Conservation (phyloP, 2,797 vertebrate genomes). For the Mormyrus proboscirostris region DNA sequence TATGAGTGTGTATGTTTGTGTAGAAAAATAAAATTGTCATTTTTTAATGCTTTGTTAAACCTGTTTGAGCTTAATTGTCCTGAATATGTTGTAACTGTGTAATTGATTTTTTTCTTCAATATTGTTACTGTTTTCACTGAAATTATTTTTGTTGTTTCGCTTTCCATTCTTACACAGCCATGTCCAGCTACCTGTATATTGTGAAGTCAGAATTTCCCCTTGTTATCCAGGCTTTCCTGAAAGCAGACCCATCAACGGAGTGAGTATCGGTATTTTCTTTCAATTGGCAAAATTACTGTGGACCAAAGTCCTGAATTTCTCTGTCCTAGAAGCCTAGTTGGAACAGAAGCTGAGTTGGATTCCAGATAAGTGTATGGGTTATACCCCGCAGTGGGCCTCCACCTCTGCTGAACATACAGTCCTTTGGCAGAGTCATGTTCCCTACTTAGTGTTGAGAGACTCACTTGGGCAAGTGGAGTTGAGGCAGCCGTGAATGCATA, state of each 20-base stretch:
- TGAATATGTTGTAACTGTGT: background rate
- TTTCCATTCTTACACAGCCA: conserved; percentile 60
- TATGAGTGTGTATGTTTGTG: background rate
- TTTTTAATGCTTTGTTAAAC: background rate
- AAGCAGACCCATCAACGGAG: conserved; percentile 68
- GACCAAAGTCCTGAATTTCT: background rate
- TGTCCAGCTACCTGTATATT: conserved; percentile 98
- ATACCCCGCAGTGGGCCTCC: background rate
- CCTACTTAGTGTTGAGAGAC: background rate
- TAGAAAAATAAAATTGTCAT: background rate
- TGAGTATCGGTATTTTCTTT: conserved; percentile 60
- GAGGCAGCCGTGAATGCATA: background rate
- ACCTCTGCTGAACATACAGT: background rate
- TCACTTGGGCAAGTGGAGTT: background rate
- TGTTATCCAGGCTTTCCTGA: conserved; percentile 92
- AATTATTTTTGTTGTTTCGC: background rate
- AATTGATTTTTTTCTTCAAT: background rate
- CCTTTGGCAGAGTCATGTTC: background rate
- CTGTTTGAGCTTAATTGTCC: background rate
- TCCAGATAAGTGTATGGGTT: background rate
- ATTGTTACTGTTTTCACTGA: background rate
- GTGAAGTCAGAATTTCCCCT: conserved; percentile 95
- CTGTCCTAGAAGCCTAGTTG: background rate
- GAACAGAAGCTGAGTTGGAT: conserved; percentile 1
- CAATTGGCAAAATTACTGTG: background rate